These are phyloP conservation scores for Menidia menidia DNA, from an alignment of 2,797 vertebrate genomes.

Conservation along the genomic window DNA sequence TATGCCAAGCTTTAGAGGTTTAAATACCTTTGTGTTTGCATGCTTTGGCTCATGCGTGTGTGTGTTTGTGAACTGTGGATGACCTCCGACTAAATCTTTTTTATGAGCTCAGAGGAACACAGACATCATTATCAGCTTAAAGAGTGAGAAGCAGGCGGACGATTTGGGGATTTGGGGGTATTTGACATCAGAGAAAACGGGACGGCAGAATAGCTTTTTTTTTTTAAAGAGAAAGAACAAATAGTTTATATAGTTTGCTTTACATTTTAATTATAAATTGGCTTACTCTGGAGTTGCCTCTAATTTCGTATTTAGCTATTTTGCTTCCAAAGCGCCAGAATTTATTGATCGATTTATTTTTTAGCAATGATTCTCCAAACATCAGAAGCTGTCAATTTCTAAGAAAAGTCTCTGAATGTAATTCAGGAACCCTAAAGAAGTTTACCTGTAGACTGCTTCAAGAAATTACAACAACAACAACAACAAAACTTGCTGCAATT, in stretches of 20 bases:
- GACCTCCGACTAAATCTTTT: slow-evolving; percentile 25
- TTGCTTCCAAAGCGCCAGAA: background rate
- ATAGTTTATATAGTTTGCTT: background rate
- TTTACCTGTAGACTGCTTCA: too few species aligned
- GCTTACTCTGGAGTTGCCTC: background rate
- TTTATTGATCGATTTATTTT: background rate
- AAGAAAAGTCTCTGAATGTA: too few species aligned
- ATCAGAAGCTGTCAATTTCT: background rate
- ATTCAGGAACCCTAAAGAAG: too few species aligned
- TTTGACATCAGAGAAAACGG: background rate
- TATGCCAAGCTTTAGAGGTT: slow-evolving; percentile 44
- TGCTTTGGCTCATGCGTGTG: slow-evolving; percentile 38
- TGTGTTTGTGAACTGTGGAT: slow-evolving; percentile 28
- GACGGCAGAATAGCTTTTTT: background rate
- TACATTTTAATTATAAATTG: slow-evolving; percentile 4
- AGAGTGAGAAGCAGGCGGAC: slow-evolving; percentile 44
- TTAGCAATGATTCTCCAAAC: background rate
- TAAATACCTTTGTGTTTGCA: slow-evolving; percentile 30
- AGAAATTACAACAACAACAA: too few species aligned
- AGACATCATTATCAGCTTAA: slow-evolving; percentile 29
- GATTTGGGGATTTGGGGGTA: slow-evolving; percentile 4
- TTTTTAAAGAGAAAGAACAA: background rate
- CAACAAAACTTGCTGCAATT: background rate
- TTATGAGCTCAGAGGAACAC: slow-evolving; percentile 8
- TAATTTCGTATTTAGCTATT: background rate